Evolutionary conservation across 1,140 invertebrate species (phyloP).

Genomic region (Dreissena rostriformis): DNA sequence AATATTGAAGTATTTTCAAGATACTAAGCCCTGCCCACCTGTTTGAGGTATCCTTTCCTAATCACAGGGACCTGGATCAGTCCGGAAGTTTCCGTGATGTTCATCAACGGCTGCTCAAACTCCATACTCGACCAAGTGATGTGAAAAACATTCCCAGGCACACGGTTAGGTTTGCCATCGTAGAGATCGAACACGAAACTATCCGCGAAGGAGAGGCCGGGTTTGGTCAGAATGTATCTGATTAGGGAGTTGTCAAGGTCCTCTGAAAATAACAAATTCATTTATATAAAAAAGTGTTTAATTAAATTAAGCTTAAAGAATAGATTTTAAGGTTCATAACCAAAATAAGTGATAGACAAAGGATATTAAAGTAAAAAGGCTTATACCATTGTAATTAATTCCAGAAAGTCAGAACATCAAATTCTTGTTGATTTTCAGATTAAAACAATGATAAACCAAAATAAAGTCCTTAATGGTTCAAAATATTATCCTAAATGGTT

Average conservation of each 20-base stretch:
- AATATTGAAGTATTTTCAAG: too few species aligned
- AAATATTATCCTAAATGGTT: too few species aligned
- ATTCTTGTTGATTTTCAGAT: too few species aligned
- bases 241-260: conserved; percentile 76
- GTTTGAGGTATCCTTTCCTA: conserved; percentile 77
- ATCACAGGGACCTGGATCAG: conserved; percentile 75
- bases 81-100: conserved; percentile 75
- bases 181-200: conserved; percentile 78
- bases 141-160: conserved; percentile 76
- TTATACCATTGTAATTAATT: too few species aligned
- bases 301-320: too few species aligned
- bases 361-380: too few species aligned
- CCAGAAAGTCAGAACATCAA: too few species aligned
- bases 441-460: too few species aligned
- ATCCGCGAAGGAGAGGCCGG: conserved; percentile 67
- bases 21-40: conserved; percentile 64
- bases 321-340: too few species aligned
- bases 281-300: too few species aligned
- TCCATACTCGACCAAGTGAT: conserved; percentile 77
- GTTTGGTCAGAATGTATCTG: conserved; percentile 72
- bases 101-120: conserved; percentile 69
- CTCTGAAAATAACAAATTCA: conserved; percentile 63
- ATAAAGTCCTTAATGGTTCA: too few species aligned
- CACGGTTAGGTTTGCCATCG: conserved; percentile 76
- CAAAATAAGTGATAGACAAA: too few species aligned